Evolutionary conservation across 2,113 vertebrate genomes (phyloP).

Genomic region (Apteryx mantelli): DNA sequence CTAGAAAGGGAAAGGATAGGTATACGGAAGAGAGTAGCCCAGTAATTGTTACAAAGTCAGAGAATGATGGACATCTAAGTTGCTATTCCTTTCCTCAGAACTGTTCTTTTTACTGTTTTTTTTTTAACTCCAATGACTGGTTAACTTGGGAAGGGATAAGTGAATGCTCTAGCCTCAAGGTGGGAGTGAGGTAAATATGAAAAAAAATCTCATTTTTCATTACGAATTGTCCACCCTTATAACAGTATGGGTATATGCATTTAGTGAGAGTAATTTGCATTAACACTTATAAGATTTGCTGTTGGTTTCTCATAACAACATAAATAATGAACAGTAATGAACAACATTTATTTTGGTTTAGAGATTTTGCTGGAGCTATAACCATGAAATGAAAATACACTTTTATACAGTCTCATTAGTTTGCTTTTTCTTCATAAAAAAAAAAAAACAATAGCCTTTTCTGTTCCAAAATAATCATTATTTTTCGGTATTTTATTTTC

Average conservation of each 20-base stretch:
- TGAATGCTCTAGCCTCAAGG: neutral
- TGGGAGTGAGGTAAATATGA: neutral
- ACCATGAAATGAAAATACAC: conserved; percentile 51
- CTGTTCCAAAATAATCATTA: neutral
- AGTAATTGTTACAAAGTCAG: neutral
- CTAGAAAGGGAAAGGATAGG: neutral
- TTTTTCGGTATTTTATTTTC: conserved; percentile 41
- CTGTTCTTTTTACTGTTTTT: neutral
- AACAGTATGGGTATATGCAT: neutral
- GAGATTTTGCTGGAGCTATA: conserved; percentile 37
- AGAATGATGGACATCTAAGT: neutral
- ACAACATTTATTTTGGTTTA: conserved; percentile 43
- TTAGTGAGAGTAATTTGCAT: neutral
- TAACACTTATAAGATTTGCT: conserved; percentile 13
- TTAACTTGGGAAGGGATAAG: neutral
- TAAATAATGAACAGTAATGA: conserved; percentile 65
- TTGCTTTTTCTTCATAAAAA: neutral
- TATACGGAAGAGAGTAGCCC: accelerated
- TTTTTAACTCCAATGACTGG: neutral
- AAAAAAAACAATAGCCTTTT: conserved; percentile 29
- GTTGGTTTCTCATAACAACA: conserved; percentile 29
- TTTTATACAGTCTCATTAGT: conserved; percentile 19
- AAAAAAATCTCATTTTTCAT: neutral
- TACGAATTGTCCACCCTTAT: neutral
- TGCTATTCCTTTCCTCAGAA: neutral